phyloP scores from a whole-genome alignment of 2,113 vertebrate genomes.

The Oncorhynchus gorbuscha region DNA sequence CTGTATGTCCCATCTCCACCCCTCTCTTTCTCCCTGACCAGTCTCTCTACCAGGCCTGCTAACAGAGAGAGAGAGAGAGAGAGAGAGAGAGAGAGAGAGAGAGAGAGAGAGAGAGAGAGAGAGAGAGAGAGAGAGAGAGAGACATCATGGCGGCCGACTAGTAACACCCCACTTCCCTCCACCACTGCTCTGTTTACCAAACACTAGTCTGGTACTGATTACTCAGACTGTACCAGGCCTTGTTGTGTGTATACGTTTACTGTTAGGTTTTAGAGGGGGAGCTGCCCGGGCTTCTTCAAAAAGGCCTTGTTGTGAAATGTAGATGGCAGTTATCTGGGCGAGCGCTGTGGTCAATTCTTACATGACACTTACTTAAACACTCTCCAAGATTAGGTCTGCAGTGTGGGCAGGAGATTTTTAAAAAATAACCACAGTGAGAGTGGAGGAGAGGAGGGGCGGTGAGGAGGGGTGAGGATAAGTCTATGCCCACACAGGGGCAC shows the following conservation, averaged over 20 bases:
- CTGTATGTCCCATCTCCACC: not conserved
- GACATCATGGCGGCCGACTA: slow-evolving; percentile 1
- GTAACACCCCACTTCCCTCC: slow-evolving; percentile 19
- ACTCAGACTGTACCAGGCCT: slow-evolving; percentile 54
- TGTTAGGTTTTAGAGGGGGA: slow-evolving; percentile 56
- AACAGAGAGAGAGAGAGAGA: too few relatives aligned
- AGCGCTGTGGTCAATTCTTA: slow-evolving; percentile 56
- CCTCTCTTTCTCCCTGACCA: not conserved
- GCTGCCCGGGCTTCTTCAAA: slow-evolving; percentile 54
- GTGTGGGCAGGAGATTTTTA: not conserved
- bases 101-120: too few relatives aligned
- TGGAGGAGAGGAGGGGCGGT: not conserved
- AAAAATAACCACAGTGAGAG: not conserved
- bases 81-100: too few relatives aligned
- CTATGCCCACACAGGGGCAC: not conserved
- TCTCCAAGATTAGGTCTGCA: not conserved
- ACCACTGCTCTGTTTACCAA: slow-evolving; percentile 63
- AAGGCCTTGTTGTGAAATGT: slow-evolving; percentile 55
- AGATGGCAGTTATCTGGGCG: slow-evolving; percentile 48
- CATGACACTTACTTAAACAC: slow-evolving; percentile 67
- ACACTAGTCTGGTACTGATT: slow-evolving; percentile 67
- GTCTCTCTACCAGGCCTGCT: not conserved
- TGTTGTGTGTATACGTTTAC: slow-evolving; percentile 64
- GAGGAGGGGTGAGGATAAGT: not conserved
- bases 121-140: too few relatives aligned